Percentiles rank a stretch among this genome's conserved stretches.
Evolutionary conservation across 2,113 vertebrate genomes (phyloP).

Genomic region (Ctenomys sociabilis): DNA sequence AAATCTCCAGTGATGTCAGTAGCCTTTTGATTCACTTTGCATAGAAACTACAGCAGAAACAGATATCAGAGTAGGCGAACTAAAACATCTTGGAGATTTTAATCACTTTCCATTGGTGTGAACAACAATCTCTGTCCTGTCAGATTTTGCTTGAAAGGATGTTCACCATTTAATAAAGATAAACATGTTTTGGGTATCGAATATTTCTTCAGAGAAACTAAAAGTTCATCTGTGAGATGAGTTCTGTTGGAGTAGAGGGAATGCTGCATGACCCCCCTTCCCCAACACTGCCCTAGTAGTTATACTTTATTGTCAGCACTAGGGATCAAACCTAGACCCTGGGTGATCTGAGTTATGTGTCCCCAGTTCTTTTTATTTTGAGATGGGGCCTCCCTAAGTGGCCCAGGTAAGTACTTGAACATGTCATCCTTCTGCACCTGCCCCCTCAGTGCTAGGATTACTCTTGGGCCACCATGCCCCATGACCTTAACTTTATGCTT

Average conservation of each 20-base stretch:
- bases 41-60: constrained; percentile 70
- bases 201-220: constrained; percentile 64
- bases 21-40: constrained; percentile 73
- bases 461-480: background rate
- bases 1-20: constrained; percentile 57
- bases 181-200: constrained; percentile 76
- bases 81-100: constrained; percentile 75
- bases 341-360: background rate
- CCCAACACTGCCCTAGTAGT: background rate
- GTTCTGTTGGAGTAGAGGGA: constrained; percentile 64
- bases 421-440: background rate
- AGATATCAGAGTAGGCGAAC: constrained; percentile 68
- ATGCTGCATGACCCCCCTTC: constrained; percentile 41
- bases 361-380: background rate
- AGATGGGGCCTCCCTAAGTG: background rate
- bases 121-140: constrained; percentile 71
- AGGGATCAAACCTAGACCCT: background rate
- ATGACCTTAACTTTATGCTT: constrained; percentile 56
- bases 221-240: constrained; percentile 5
- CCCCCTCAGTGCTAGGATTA: background rate
- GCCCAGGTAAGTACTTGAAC: background rate
- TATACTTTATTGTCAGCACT: background rate
- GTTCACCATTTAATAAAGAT: constrained; percentile 72
- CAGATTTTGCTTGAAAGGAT: constrained; percentile 74
- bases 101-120: constrained; percentile 78